Conservation (phyloP, 2,113 vertebrate species). For the Bombycilla garrulus region DNA sequence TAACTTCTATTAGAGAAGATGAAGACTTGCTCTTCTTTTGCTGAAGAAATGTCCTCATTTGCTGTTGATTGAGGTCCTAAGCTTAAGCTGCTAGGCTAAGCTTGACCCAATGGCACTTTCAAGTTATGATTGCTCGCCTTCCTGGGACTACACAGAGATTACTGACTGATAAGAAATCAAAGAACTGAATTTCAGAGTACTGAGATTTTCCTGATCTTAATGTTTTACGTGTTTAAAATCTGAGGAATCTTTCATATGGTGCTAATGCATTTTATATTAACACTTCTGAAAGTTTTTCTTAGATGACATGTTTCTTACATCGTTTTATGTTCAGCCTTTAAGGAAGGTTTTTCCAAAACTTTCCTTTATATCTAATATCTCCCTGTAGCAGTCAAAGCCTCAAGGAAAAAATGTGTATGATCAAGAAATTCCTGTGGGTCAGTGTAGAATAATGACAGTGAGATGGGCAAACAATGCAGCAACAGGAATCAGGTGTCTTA, state of each 20-base stretch:
- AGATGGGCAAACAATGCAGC: conserved; percentile 40
- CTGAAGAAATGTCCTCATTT: background rate
- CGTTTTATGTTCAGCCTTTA: conserved; percentile 44
- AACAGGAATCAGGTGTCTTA: conserved; percentile 38
- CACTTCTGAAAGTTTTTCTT: conserved; percentile 50
- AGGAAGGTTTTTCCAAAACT: background rate
- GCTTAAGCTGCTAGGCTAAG: conserved; percentile 1
- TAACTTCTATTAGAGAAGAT: background rate
- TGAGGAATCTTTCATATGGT: conserved; percentile 17
- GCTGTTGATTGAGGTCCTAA: background rate
- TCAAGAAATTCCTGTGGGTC: conserved; percentile 18
- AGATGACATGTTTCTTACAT: conserved; percentile 6
- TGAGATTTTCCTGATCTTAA: conserved; percentile 29
- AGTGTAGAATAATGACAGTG: background rate
- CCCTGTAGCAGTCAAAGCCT: conserved; percentile 8
- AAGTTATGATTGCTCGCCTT: conserved; percentile 32
- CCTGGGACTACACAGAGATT: background rate
- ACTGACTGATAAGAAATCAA: conserved; percentile 39
- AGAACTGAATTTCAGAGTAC: conserved; percentile 19
- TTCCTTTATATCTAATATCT: conserved; percentile 31
- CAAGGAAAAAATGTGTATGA: background rate
- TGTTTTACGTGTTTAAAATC: conserved; percentile 31
- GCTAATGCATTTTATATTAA: conserved; percentile 42
- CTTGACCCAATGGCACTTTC: background rate
- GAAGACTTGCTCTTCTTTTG: background rate